Conservation (phyloP, 2,888 invertebrate species). For the Brenthis daphne region DNA sequence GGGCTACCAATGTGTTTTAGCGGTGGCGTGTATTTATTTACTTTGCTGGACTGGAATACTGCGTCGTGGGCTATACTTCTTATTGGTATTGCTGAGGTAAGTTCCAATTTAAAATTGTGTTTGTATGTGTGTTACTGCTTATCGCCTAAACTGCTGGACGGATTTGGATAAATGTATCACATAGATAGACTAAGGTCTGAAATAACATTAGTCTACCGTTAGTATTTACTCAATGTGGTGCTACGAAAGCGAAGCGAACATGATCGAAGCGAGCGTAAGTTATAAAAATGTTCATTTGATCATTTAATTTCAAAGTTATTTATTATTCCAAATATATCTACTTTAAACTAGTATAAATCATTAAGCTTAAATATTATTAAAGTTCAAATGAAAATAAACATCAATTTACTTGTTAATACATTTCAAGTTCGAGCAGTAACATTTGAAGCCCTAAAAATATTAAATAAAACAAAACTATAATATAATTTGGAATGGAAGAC, state of each 20-base stretch:
- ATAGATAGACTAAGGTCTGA: background rate
- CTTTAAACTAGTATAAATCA: no score
- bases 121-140: background rate
- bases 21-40: slow-evolving; percentile 88
- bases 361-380: no score
- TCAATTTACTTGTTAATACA: no score
- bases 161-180: background rate
- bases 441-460: slow-evolving; percentile 3
- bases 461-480: slow-evolving; percentile 10
- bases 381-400: no score
- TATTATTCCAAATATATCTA: no score
- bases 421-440: background rate
- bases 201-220: background rate
- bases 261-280: no score
- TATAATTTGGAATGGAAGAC: slow-evolving; percentile 10
- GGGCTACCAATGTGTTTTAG: slow-evolving; percentile 89
- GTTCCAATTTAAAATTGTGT: background rate
- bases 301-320: no score
- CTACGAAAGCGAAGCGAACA: background rate
- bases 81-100: slow-evolving; percentile 86
- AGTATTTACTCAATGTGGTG: background rate
- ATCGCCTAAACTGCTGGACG: background rate
- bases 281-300: no score
- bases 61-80: slow-evolving; percentile 89
- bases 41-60: slow-evolving; percentile 89